Evolutionary conservation across 37 sponge, comb jelly and placozoan genomes (phyloP).

Genomic region (Amphimedon queenslandica): DNA sequence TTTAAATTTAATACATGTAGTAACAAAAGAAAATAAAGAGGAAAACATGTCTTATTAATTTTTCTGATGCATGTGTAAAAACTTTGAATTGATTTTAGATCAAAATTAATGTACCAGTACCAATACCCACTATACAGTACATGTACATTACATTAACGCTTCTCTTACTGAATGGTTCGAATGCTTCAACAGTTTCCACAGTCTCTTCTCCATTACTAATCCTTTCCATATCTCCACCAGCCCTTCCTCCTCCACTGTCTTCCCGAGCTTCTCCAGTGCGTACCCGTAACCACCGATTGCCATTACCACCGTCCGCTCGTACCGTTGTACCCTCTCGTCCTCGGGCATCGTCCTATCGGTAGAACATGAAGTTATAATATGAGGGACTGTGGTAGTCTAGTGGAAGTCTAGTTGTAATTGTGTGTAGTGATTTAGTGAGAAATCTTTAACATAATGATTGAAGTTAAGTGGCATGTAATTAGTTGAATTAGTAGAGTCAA

Average conservation of each 20-base stretch:
- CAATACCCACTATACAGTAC: neutral
- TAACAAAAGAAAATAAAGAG: too few species aligned
- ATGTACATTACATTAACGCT: neutral
- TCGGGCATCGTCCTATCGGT: constrained; percentile 40
- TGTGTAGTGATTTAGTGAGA: too few species aligned
- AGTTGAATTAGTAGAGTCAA: neutral
- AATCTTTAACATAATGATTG: too few species aligned
- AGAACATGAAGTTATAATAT: too few species aligned
- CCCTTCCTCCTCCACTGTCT: neutral
- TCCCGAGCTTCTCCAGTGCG: neutral
- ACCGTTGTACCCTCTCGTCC: constrained; percentile 52
- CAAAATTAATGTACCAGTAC: neutral
- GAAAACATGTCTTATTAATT: too few species aligned
- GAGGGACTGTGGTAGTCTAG: too few species aligned
- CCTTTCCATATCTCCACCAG: constrained; percentile 9
- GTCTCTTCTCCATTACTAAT: constrained; percentile 24
- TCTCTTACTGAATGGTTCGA: constrained; percentile 35
- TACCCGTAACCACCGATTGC: constrained; percentile 24
- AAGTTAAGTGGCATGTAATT: too few species aligned
- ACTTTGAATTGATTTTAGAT: neutral
- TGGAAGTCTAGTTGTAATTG: too few species aligned
- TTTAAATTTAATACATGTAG: too few species aligned
- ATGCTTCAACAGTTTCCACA: constrained; percentile 53
- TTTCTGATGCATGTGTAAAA: too few species aligned
- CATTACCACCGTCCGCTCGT: constrained; percentile 56